Conservation (phyloP, 1,140 invertebrate species). For the Oscheius sp. region DNA sequence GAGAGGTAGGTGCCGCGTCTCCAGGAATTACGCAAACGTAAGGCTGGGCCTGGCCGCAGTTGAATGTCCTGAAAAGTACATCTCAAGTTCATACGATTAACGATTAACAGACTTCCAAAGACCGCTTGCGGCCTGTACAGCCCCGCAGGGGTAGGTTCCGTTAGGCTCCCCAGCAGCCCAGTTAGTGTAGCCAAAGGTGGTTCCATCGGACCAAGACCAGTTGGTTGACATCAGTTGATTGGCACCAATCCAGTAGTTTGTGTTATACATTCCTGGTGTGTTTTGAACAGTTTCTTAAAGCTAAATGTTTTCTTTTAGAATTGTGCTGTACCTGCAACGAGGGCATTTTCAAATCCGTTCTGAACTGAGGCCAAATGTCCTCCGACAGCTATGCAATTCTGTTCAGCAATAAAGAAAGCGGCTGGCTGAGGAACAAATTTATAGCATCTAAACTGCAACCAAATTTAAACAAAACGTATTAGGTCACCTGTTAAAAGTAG, state of each 20-base stretch:
- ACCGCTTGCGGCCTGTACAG: background rate
- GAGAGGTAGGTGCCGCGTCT: background rate
- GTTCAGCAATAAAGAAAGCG: background rate
- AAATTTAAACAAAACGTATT: background rate
- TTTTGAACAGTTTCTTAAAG: background rate
- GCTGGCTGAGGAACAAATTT: background rate
- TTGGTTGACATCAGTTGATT: background rate
- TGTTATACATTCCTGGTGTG: background rate
- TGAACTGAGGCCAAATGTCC: background rate
- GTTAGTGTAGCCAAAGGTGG: background rate
- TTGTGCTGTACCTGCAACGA: background rate
- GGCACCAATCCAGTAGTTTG: slow-evolving; percentile 1
- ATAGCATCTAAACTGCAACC: background rate
- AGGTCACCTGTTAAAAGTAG: background rate
- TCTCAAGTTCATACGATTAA: background rate
- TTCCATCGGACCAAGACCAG: background rate
- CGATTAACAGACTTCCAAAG: background rate
- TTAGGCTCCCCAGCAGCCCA: background rate
- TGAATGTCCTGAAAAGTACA: background rate
- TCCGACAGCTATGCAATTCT: background rate
- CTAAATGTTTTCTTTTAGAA: background rate
- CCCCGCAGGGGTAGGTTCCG: background rate
- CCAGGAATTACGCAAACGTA: background rate
- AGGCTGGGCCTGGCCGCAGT: background rate
- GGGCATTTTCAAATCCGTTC: slow-evolving; percentile 3